Percentiles rank a stretch among this genome's conserved stretches.
Evolutionary conservation across 2,113 vertebrate genomes (phyloP).

Genomic region (Pelobates fuscus): DNA sequence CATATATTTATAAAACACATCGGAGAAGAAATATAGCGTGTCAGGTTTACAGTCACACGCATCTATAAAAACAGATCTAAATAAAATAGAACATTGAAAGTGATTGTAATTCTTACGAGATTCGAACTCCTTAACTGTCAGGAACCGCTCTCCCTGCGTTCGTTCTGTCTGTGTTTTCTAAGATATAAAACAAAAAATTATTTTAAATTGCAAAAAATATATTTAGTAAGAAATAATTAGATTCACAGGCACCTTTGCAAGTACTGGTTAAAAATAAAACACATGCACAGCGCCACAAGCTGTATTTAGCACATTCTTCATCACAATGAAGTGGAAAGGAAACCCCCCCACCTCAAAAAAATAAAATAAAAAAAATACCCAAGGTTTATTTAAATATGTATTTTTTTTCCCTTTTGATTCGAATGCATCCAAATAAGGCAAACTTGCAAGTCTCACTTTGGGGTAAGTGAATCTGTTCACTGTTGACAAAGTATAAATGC

Average conservation of each 20-base stretch:
- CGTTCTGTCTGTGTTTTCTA: constrained; percentile 84
- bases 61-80: neutral
- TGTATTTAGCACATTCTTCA: neutral
- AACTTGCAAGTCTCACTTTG: constrained; percentile 64
- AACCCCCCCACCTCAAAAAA: neutral
- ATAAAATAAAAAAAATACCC: neutral
- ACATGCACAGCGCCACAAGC: constrained; percentile 7
- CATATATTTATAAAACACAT: too few relatives aligned
- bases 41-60: neutral
- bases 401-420: constrained; percentile 65
- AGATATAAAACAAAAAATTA: constrained; percentile 17
- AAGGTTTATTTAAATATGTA: constrained; percentile 61
- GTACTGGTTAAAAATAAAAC: neutral
- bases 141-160: constrained; percentile 79
- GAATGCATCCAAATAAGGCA: constrained; percentile 60
- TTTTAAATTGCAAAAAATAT: neutral
- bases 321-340: constrained; percentile 6
- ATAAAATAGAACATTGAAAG: neutral
- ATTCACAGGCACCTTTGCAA: neutral
- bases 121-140: constrained; percentile 84
- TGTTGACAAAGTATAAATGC: constrained; percentile 78
- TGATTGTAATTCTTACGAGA: constrained; percentile 79
- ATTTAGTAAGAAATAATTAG: neutral
- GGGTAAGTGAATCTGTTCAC: constrained; percentile 74
- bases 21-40: too few relatives aligned